These are phyloP conservation scores for Argyresthia albistria DNA, from an alignment of 2,888 invertebrate genomes.

Conservation along the genomic window DNA sequence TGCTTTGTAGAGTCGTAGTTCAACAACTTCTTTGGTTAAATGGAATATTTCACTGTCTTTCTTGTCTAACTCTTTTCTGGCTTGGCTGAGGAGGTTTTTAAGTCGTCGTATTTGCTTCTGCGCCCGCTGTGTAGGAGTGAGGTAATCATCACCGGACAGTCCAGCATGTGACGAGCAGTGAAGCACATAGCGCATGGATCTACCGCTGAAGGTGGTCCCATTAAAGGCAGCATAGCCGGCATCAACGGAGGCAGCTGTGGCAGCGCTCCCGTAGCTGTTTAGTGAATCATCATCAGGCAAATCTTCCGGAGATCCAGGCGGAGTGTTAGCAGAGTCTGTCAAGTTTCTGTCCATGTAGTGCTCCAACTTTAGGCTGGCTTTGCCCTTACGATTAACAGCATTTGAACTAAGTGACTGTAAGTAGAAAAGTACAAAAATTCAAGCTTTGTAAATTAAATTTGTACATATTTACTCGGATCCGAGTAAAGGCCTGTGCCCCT, in stretches of 20 bases:
- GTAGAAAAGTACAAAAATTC: background rate
- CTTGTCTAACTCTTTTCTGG: slow-evolving; percentile 82
- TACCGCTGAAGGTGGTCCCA: slow-evolving; percentile 79
- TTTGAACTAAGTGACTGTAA: slow-evolving; percentile 64
- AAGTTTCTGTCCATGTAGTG: slow-evolving; percentile 38
- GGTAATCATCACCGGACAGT: slow-evolving; percentile 84
- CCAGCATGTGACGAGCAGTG: slow-evolving; percentile 88
- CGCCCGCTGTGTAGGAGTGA: slow-evolving; percentile 91
- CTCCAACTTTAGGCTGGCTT: slow-evolving; percentile 48
- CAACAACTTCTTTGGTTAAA: slow-evolving; percentile 85
- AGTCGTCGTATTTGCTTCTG: slow-evolving; percentile 85
- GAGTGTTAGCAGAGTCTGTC: slow-evolving; percentile 69
- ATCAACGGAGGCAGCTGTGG: slow-evolving; percentile 85
- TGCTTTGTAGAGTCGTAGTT: slow-evolving; percentile 84
- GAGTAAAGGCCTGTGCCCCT: too few species aligned
- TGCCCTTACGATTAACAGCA: slow-evolving; percentile 39
- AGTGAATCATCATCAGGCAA: slow-evolving; percentile 84
- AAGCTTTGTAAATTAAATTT: too few species aligned
- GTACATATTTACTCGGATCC: too few species aligned
- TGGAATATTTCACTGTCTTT: slow-evolving; percentile 87
- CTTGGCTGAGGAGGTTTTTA: slow-evolving; percentile 79
- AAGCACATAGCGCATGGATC: slow-evolving; percentile 84
- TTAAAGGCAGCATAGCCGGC: slow-evolving; percentile 86
- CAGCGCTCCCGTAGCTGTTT: slow-evolving; percentile 84
- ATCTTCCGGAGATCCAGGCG: slow-evolving; percentile 75